Percentiles rank a stretch among this genome's conserved stretches.
Evolutionary conservation across 2,797 vertebrate genomes (phyloP).

Genomic region (Hyperoplus lanceolatus): DNA sequence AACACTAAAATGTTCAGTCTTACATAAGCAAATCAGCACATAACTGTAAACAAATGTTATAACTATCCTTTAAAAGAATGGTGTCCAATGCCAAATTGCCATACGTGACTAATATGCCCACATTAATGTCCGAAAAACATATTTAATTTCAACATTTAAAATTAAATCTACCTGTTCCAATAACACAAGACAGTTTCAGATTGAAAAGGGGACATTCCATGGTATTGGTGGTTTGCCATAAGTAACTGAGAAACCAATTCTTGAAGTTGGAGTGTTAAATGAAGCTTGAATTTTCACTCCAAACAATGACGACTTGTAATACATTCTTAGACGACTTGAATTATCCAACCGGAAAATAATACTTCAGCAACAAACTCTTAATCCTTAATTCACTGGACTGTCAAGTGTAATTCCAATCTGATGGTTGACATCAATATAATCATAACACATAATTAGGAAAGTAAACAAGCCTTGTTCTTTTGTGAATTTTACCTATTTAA

Average conservation of each 20-base stretch:
- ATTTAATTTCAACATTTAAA: neutral
- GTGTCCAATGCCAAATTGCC: neutral
- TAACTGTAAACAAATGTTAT: neutral
- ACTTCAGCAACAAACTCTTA: neutral
- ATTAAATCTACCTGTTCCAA: neutral
- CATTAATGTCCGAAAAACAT: neutral
- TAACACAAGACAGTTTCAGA: neutral
- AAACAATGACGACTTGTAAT: neutral
- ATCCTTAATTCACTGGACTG: neutral
- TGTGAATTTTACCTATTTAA: neutral
- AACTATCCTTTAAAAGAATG: neutral
- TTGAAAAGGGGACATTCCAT: neutral
- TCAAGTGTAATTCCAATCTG: neutral
- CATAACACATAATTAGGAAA: neutral
- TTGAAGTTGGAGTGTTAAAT: neutral
- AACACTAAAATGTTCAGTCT: neutral
- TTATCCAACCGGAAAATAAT: conserved; percentile 10
- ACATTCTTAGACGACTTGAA: neutral
- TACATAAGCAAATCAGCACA: neutral
- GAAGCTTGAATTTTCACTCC: conserved; percentile 6
- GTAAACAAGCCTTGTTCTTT: neutral
- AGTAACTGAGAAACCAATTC: neutral
- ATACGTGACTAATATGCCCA: neutral
- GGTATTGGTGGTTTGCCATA: conserved; percentile 5
- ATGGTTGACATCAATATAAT: neutral